Evolutionary conservation across 2,797 vertebrate species (phyloP).

Genomic region (Paramormyrops hopkinsi): DNA sequence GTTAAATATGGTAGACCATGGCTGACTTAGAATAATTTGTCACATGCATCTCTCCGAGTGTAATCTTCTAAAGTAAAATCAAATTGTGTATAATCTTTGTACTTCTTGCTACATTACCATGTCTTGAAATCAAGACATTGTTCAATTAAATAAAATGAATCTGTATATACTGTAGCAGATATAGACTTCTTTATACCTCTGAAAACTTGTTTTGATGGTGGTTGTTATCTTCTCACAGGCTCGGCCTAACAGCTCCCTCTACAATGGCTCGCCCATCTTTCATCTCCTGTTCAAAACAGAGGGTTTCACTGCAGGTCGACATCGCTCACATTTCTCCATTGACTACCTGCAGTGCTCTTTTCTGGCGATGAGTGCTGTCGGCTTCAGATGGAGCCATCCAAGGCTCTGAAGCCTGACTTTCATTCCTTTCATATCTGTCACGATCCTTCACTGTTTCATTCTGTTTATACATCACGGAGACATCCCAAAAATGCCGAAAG

Average conservation of each 20-base stretch:
- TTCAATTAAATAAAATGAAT: slow-evolving; percentile 22
- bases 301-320: slow-evolving; percentile 36
- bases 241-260: neutral
- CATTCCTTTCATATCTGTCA: slow-evolving; percentile 31
- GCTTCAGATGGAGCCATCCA: slow-evolving; percentile 51
- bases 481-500: slow-evolving; percentile 51
- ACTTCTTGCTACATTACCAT: neutral
- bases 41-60: too few species aligned
- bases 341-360: slow-evolving; percentile 44
- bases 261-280: slow-evolving; percentile 39
- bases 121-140: neutral
- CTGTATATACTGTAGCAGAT: neutral
- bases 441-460: slow-evolving; percentile 41
- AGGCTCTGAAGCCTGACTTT: slow-evolving; percentile 48
- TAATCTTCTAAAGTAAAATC: neutral
- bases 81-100: neutral
- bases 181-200: too few species aligned
- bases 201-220: neutral
- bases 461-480: slow-evolving; percentile 59
- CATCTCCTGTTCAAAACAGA: slow-evolving; percentile 42
- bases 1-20: neutral
- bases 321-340: slow-evolving; percentile 38
- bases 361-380: slow-evolving; percentile 49
- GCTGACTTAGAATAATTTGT: neutral
- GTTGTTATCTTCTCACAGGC: slow-evolving; percentile 26